phyloP scores from a whole-genome alignment of 2,797 vertebrate genomes.

The Cephalopachus bancanus region DNA sequence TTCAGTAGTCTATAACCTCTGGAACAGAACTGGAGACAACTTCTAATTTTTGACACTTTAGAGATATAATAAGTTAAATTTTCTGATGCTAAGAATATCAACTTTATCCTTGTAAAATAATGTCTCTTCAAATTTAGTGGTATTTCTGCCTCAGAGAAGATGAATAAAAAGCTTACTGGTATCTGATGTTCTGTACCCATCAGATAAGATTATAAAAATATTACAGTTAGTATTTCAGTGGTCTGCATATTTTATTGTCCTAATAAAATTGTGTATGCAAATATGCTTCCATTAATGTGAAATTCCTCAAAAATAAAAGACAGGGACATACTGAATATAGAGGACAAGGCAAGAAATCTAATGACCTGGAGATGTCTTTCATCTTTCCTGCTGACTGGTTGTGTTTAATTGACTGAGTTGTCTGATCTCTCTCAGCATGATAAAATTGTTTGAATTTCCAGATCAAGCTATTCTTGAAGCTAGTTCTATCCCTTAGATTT shows the following conservation, averaged over 20 bases:
- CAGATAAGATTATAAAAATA: slow-evolving; percentile 17
- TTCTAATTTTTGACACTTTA: slow-evolving; percentile 63
- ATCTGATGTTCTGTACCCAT: background rate
- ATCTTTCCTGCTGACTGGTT: slow-evolving; percentile 48
- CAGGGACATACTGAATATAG: background rate
- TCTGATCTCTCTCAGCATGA: slow-evolving; percentile 67
- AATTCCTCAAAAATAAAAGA: slow-evolving; percentile 41
- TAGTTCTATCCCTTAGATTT: slow-evolving; percentile 37
- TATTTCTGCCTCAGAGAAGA: slow-evolving; percentile 9
- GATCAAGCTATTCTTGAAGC: slow-evolving; percentile 66
- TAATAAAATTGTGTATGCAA: background rate
- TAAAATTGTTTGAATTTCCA: slow-evolving; percentile 67
- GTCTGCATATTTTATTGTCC: background rate
- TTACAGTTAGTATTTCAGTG: background rate
- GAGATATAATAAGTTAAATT: background rate
- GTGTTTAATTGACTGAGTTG: slow-evolving; percentile 59
- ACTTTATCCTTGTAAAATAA: slow-evolving; percentile 46
- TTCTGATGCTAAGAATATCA: slow-evolving; percentile 34
- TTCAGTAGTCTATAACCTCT: slow-evolving; percentile 22
- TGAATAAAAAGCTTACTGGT: background rate
- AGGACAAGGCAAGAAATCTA: slow-evolving; percentile 27
- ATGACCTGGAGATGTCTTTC: slow-evolving; percentile 8
- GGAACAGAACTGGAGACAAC: slow-evolving; percentile 7
- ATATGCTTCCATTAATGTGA: background rate
- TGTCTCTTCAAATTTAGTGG: slow-evolving; percentile 15